phyloP scores from a whole-genome alignment of 2,113 vertebrate genomes.

The Acanthisitta chloris region DNA sequence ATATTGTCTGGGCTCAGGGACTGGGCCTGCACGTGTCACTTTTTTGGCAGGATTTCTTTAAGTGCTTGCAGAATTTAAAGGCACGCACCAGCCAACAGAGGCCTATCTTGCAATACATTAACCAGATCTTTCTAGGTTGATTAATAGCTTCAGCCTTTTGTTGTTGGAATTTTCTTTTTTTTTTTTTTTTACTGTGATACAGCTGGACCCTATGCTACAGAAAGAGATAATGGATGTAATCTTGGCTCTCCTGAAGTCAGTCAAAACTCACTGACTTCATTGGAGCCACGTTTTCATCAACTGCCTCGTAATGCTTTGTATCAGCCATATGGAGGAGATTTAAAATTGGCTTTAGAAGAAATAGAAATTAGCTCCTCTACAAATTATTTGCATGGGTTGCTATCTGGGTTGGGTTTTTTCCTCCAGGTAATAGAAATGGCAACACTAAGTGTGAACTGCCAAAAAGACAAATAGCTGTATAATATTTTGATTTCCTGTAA shows the following conservation, averaged over 20 bases:
- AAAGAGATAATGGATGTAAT: slow-evolving; percentile 18
- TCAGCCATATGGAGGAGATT: slow-evolving; percentile 39
- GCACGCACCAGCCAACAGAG: neutral
- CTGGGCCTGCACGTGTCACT: neutral
- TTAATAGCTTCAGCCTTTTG: slow-evolving; percentile 22
- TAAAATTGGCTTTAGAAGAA: slow-evolving; percentile 59
- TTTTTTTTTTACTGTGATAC: neutral
- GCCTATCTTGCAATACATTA: slow-evolving; percentile 16
- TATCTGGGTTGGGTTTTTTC: slow-evolving; percentile 14
- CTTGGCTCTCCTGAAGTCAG: neutral
- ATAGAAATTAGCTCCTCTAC: neutral
- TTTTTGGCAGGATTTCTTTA: neutral
- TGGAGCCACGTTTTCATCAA: neutral
- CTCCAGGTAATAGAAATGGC: slow-evolving; percentile 34
- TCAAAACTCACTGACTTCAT: neutral
- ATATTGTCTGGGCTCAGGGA: neutral
- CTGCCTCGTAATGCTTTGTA: neutral
- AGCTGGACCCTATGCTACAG: neutral
- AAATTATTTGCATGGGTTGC: neutral
- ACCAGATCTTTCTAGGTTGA: slow-evolving; percentile 26
- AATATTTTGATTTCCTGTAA: slow-evolving; percentile 44
- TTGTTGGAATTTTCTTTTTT: neutral
- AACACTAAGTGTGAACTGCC: slow-evolving; percentile 25
- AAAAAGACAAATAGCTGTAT: slow-evolving; percentile 45
- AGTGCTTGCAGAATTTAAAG: slow-evolving; percentile 23